Conservation (phyloP, 2,113 vertebrate species). For the Sceloporus tristichus region DNA sequence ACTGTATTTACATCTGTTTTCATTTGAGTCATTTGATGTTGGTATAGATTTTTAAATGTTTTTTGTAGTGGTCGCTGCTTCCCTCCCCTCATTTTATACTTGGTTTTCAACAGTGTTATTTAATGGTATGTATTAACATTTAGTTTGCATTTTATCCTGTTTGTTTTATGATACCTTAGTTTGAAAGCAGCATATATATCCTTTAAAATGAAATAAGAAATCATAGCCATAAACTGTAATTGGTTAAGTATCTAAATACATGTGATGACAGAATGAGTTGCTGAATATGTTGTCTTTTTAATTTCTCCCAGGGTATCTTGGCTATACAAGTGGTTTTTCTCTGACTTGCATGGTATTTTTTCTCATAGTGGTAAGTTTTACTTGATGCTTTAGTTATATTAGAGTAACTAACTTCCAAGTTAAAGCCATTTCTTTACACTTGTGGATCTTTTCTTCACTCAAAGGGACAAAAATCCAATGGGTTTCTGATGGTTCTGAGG, state of each 20-base stretch:
- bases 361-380: conserved; percentile 91
- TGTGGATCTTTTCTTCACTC: conserved; percentile 24
- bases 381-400: conserved; percentile 36
- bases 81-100: not conserved
- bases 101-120: not conserved
- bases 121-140: not conserved
- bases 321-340: conserved; percentile 87
- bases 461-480: not conserved
- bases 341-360: conserved; percentile 91
- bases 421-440: conserved; percentile 31
- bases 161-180: not conserved
- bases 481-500: not conserved
- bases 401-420: not conserved
- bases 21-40: not conserved
- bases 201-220: conserved; percentile 6
- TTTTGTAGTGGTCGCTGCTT: not conserved
- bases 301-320: conserved; percentile 83
- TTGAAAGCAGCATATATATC: not conserved
- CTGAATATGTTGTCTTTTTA: conserved; percentile 43
- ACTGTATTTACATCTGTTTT: not conserved
- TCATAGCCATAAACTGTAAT: conserved; percentile 18
- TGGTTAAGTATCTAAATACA: conserved; percentile 15
- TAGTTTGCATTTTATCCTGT: not conserved
- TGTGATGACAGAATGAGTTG: conserved; percentile 28
- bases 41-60: not conserved